Conservation (phyloP, 2,888 invertebrate species). For the Ichneumon xanthorius region DNA sequence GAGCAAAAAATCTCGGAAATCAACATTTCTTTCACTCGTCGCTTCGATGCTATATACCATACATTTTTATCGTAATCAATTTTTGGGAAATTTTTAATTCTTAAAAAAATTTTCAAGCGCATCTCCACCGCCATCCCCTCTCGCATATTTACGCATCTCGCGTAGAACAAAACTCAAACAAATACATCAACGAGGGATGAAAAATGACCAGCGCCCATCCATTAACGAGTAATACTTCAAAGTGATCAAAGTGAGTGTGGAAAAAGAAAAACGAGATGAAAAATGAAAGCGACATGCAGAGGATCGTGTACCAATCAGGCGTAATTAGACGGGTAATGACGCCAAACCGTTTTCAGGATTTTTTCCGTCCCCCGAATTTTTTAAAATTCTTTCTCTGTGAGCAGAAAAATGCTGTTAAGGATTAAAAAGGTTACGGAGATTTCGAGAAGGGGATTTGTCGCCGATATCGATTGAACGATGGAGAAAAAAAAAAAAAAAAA, state of each 20-base stretch:
- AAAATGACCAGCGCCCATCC: background rate
- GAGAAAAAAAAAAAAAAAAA: constrained; percentile 1
- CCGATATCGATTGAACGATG: constrained; percentile 54
- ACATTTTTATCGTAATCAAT: too few species aligned
- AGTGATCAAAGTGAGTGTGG: background rate
- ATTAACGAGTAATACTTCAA: background rate
- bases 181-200: background rate
- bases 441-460: constrained; percentile 44
- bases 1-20: too few species aligned
- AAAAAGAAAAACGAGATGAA: constrained; percentile 1
- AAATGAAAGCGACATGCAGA: background rate
- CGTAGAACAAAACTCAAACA: background rate
- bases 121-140: background rate
- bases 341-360: background rate
- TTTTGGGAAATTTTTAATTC: too few species aligned
- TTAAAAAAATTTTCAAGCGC: too few species aligned
- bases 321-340: background rate
- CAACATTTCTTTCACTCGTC: too few species aligned
- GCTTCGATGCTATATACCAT: too few species aligned
- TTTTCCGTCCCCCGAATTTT: background rate
- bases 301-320: background rate
- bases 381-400: background rate
- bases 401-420: background rate
- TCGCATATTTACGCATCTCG: background rate
- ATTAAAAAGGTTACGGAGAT: background rate